Base-by-base conservation (phyloP, 2,113 vertebrate genomes). In the Oenanthe oenanthe region DNA sequence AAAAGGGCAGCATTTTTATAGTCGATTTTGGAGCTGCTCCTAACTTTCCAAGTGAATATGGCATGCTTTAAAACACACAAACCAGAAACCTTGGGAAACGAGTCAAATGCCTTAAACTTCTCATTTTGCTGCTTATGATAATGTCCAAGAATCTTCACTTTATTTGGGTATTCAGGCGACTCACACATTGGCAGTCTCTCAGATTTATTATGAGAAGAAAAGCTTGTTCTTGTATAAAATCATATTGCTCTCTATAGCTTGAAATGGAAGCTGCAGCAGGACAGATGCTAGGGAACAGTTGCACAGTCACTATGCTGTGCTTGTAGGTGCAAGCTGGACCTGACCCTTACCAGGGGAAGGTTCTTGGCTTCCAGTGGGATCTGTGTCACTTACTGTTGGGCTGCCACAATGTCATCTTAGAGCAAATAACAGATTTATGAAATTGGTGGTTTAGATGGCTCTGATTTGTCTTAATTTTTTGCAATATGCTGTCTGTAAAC, bases 1-100 rank as follows among this genome's bases (percentile, higher is more conserved):
- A 60, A 92, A 84, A 85, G 66, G 65, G 53, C 43, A 67, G 26
- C 81, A 62, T 92, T 78, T 94, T 88, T 88, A 63, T 42, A 47
- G 53, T 61, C 57, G 51, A 16, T 78, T 92, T 63, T 85, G 66
- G 77, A 88, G 38, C 61, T 47, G n/a, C 26, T 88, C 3, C 50
- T 63, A 13, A 47, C n/a, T 90, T 82, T 88, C 65, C 60, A 34
- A 28, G 31, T 71, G 53, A 50, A 60, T 58, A 50, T 42, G 54
- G 32, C 62, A 60, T 50, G 43, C 48, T 88, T 91, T 83, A 67
- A 90, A 90, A 74, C 70, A 81, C 7, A 26, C 29, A 70, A 82
- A 71, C 5, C 24, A 73, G 68, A 90, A 89, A 61, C 16, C 61
- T 67, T 2, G 4, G 65, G 58, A 92, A 88, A 66, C 25, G 54